Evolutionary conservation across 1,140 invertebrate genomes (phyloP).

Genomic region (Portunus trituberculatus): DNA sequence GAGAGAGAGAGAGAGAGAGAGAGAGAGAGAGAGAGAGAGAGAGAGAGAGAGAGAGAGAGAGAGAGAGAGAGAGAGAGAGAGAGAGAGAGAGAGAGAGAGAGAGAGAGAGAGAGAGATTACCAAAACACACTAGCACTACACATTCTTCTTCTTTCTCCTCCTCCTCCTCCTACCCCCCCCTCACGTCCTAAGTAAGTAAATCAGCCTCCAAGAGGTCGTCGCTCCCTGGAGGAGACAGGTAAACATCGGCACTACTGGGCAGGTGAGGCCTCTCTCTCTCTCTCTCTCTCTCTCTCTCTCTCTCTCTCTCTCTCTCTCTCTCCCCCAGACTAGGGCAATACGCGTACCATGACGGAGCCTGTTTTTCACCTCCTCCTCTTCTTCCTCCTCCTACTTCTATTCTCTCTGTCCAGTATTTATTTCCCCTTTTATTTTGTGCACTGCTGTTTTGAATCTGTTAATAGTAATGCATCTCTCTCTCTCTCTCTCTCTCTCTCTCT

Average conservation of each 20-base stretch:
- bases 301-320: slow-evolving; percentile 31
- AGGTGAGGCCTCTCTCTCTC: background rate
- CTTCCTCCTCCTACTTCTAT: background rate
- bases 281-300: slow-evolving; percentile 40
- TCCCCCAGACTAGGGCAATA: background rate
- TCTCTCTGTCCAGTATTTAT: background rate
- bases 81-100: slow-evolving; percentile 13
- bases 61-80: no score
- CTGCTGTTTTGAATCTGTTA: background rate
- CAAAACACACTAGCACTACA: background rate
- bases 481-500: slow-evolving; percentile 35
- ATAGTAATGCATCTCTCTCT: background rate
- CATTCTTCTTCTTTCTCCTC: background rate
- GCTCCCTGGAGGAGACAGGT: background rate
- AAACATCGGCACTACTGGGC: background rate
- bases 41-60: no score
- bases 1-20: no score
- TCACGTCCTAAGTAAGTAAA: background rate
- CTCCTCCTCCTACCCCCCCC: background rate
- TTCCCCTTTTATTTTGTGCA: no score
- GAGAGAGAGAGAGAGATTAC: background rate
- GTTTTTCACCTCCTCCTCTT: background rate
- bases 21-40: no score
- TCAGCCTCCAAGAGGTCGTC: background rate
- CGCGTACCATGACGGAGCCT: background rate